Base-by-base conservation (phyloP, 2,113 vertebrate species). In the Hylia prasina region DNA sequence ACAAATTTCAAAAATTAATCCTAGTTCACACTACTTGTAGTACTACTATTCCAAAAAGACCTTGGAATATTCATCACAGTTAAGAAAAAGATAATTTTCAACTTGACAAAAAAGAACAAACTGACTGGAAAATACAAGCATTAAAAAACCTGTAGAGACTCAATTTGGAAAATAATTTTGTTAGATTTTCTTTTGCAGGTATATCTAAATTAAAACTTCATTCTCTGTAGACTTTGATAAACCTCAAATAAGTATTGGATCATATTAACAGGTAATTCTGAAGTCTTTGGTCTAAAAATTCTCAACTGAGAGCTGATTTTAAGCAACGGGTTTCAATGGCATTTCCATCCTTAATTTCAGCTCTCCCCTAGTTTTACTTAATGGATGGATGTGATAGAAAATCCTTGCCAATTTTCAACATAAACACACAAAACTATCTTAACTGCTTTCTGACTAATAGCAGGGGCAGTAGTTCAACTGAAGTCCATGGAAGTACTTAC, bases 101-200 rank as follows among this genome's bases (percentile, higher is more conserved):
- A 87, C 37, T 87, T 90, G 73, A 53, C 65, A 77, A 72, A 73
- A 93, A 93, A 93, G 94, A 96, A 90, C 94, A 96, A 97, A 97
- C 93, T 96, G 93, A 96, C 93, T 97, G 93, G 95, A 97, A 96
- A 96, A 97, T 83, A 73, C 9, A 73, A 80, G 39, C 17, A 51
- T 88, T 8, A 73, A 81, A 82, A 85, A 81, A 7, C 1, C 30
- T 24, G 19, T 24, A 54, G 47, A 72, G 66, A 58, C 15, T 83
- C 31, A 57, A 72, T 95, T 83, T 86, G 56, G 58, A 82, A 94
- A 61, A 88, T 9, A 10, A 50, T 89, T 81, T 93, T 54, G 58
- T 69, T 92, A 68, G 64, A 81, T 84, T 84, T 56, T 87, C 28
- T 81, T 95, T 76, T 91, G 84, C 58, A 95, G 70, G 63, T 51